These are phyloP conservation scores for Bombus picipes DNA, from an alignment of 1,140 invertebrate species.

Conservation along the genomic window DNA sequence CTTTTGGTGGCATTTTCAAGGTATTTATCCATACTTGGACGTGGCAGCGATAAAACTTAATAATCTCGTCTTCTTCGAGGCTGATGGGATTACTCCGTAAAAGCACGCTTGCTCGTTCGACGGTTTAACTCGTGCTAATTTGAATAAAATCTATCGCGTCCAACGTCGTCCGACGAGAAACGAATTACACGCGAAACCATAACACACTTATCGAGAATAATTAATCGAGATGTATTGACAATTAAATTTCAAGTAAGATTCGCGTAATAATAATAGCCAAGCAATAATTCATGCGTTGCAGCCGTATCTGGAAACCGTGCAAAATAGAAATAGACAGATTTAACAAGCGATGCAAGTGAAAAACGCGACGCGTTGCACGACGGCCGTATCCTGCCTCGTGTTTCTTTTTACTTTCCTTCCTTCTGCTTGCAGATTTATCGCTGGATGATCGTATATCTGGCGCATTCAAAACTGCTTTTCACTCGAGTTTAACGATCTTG, in stretches of 20 bases:
- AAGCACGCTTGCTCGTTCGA: neutral
- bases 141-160: neutral
- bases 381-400: too few species aligned
- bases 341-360: conserved; percentile 8
- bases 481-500: too few species aligned
- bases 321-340: neutral
- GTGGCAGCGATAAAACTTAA: neutral
- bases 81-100: neutral
- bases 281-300: neutral
- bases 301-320: neutral
- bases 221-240: neutral
- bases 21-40: conserved; percentile 60
- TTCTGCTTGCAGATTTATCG: too few species aligned
- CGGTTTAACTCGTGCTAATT: neutral
- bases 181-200: neutral
- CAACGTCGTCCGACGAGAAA: neutral
- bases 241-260: neutral
- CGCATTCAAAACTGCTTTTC: too few species aligned
- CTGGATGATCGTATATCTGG: too few species aligned
- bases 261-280: neutral
- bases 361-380: neutral
- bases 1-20: conserved; percentile 77
- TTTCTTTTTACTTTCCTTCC: too few species aligned
- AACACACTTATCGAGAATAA: neutral
- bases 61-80: neutral